These are phyloP conservation scores for Microplitis manilae DNA, from an alignment of 2,888 invertebrate species.

Conservation along the genomic window DNA sequence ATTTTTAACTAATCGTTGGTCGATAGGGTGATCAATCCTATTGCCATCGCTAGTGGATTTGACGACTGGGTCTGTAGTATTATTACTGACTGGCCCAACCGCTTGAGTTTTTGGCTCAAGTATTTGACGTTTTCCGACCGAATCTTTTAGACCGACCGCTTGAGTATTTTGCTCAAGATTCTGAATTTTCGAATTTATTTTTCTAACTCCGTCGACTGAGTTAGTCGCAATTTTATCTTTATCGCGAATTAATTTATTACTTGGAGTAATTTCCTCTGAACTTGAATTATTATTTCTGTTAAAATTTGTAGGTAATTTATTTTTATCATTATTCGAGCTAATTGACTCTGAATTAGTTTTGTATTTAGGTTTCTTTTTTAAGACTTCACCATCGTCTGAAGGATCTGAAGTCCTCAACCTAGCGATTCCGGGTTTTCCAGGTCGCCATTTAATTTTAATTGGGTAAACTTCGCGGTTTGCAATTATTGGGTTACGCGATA, in stretches of 20 bases:
- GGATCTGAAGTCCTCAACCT: slow-evolving; percentile 4
- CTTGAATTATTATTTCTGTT: background rate
- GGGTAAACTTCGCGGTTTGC: background rate
- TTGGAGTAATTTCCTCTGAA: too few relatives aligned
- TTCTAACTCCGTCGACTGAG: background rate
- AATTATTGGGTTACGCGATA: slow-evolving; percentile 26
- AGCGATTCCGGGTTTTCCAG: slow-evolving; percentile 35
- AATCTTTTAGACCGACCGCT: background rate
- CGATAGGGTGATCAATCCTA: background rate
- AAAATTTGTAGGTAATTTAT: background rate
- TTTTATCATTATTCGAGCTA: background rate
- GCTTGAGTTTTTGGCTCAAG: background rate
- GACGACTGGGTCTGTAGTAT: background rate
- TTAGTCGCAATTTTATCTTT: background rate
- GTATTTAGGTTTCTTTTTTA: background rate
- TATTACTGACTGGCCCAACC: background rate
- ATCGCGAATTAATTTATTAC: too few relatives aligned
- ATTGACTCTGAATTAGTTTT: background rate
- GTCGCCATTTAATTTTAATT: slow-evolving; percentile 29
- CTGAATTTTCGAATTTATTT: background rate
- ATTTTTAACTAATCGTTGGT: background rate
- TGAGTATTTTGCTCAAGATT: background rate
- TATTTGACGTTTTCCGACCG: background rate
- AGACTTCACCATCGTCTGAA: background rate
- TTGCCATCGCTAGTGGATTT: background rate